Evolutionary conservation across 1,140 invertebrate species (phyloP).

Genomic region (Macrocentrus cingulum): DNA sequence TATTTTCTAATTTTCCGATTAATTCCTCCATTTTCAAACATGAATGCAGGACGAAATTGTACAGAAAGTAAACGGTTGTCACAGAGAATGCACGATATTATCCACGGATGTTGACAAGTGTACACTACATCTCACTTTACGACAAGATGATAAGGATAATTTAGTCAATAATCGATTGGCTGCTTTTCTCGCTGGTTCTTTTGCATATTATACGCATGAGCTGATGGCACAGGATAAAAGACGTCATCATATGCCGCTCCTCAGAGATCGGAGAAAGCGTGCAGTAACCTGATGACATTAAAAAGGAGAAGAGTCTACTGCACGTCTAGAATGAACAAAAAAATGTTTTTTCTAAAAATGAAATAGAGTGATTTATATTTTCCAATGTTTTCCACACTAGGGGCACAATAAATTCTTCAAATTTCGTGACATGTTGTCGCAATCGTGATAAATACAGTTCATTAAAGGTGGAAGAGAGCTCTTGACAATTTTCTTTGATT

Average conservation of each 20-base stretch:
- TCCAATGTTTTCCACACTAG: background rate
- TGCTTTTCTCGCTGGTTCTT: conserved; percentile 4
- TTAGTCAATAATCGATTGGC: conserved; percentile 12
- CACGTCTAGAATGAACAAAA: too few relatives aligned
- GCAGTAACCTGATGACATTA: conserved; percentile 12
- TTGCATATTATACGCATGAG: background rate
- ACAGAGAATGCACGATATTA: background rate
- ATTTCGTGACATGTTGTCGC: background rate
- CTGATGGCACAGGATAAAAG: background rate
- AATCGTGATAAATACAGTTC: conserved; percentile 14
- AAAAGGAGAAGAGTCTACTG: background rate
- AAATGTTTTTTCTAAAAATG: too few relatives aligned
- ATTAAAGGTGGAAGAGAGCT: conserved; percentile 3
- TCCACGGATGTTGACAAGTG: too few relatives aligned
- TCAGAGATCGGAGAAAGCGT: conserved; percentile 14
- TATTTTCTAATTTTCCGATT: too few relatives aligned
- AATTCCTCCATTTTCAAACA: too few relatives aligned
- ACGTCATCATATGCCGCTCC: conserved; percentile 3
- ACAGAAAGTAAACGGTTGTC: background rate
- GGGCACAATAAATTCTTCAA: background rate
- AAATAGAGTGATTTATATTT: conserved; percentile 4
- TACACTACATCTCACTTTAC: background rate
- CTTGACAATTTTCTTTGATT: background rate
- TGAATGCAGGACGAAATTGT: background rate
- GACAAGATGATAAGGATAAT: background rate